Evolutionary conservation across 2,113 vertebrate genomes (phyloP).

Genomic region (Psittacus erithacus): DNA sequence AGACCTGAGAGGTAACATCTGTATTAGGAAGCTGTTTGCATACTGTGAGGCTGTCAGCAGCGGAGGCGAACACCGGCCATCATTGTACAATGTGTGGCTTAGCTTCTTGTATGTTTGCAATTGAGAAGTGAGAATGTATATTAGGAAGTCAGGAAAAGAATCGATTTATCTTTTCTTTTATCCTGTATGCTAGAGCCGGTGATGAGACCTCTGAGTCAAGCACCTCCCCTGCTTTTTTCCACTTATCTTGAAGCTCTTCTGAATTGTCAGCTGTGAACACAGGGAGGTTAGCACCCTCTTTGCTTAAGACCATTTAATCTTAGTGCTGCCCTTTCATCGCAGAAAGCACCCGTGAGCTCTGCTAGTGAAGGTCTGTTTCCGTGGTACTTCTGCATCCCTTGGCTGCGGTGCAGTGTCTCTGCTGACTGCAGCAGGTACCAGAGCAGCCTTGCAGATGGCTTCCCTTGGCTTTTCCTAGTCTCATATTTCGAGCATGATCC

Average conservation of each 20-base stretch:
- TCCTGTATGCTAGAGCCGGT: not conserved
- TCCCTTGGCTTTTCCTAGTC: not conserved
- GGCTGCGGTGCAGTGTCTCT: not conserved
- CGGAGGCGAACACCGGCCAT: not conserved
- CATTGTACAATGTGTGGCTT: not conserved
- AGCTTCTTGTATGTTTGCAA: not conserved
- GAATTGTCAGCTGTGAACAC: conserved; percentile 40
- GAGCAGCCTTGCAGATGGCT: not conserved
- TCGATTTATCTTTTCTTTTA: not conserved
- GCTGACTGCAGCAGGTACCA: not conserved
- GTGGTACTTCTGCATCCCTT: not conserved
- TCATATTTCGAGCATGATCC: not conserved
- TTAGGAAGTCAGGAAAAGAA: not conserved
- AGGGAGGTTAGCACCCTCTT: conserved; percentile 57
- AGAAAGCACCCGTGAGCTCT: not conserved
- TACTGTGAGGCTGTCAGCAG: not conserved
- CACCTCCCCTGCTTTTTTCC: not conserved
- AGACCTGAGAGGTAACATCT: not conserved
- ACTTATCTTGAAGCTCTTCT: conserved; percentile 55
- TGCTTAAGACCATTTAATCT: conserved; percentile 61
- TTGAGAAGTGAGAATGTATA: not conserved
- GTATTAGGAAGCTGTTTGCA: not conserved
- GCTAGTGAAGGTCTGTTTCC: not conserved
- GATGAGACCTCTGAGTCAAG: not conserved
- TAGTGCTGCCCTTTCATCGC: not conserved